phyloP scores from a whole-genome alignment of 2,888 invertebrate species.

The Nymphalis c-album region DNA sequence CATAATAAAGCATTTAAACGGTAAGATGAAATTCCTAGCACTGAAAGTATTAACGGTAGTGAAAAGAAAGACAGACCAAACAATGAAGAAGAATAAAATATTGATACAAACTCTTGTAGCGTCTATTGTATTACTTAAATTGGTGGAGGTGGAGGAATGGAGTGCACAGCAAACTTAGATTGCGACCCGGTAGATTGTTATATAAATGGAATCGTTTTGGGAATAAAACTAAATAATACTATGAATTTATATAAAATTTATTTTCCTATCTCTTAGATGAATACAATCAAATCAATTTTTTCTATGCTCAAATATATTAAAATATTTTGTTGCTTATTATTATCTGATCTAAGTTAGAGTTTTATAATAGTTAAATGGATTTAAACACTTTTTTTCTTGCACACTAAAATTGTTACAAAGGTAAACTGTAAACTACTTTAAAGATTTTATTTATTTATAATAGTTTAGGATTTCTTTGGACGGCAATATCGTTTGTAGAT shows the following conservation, averaged over 20 bases:
- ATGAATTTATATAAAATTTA: conserved; percentile 5
- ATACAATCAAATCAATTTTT: no score
- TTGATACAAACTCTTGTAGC: conserved; percentile 37
- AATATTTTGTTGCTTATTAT: no score
- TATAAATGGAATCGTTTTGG: conserved; percentile 48
- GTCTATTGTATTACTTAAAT: conserved; percentile 49
- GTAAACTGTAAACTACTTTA: no score
- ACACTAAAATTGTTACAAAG: no score
- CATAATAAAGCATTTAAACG: background rate
- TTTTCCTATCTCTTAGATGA: background rate
- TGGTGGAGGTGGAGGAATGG: conserved; percentile 49
- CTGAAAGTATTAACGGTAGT: conserved; percentile 12
- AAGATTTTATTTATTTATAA: no score
- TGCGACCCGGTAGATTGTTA: conserved; percentile 50
- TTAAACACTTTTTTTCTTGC: no score
- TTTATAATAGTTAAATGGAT: no score
- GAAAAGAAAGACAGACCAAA: conserved; percentile 23
- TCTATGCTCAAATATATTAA: no score
- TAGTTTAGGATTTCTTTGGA: no score
- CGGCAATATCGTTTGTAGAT: no score
- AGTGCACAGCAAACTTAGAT: conserved; percentile 59
- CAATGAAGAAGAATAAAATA: conserved; percentile 41
- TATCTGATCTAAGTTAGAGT: no score
- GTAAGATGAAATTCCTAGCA: background rate
- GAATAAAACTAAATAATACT: conserved; percentile 35